Conservation (phyloP, 2,797 vertebrate species). For the Sebastes oblongus region DNA sequence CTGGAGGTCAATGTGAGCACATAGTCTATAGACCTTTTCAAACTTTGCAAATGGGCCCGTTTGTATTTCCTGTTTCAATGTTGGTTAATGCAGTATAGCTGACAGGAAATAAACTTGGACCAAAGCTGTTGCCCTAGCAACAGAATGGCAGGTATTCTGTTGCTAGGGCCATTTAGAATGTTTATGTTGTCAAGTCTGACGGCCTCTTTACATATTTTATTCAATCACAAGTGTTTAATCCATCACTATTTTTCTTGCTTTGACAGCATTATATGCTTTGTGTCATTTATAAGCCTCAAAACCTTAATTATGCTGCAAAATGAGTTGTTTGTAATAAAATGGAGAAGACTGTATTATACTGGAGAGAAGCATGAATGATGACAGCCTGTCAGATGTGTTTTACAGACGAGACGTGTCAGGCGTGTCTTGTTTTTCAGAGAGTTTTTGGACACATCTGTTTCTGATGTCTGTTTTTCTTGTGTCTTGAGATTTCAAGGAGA, state of each 20-base stretch:
- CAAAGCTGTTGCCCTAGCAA: no score
- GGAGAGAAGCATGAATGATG: neutral
- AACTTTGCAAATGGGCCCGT: no score
- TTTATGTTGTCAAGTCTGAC: no score
- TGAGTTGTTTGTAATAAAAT: neutral
- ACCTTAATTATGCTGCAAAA: neutral
- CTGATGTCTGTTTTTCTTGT: neutral
- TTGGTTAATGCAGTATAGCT: no score
- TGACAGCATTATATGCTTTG: slow-evolving; percentile 7
- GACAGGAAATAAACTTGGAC: no score
- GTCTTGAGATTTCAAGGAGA: neutral
- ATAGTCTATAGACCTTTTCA: no score
- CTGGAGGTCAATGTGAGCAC: no score
- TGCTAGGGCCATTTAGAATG: no score
- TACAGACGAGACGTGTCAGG: neutral
- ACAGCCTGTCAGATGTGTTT: neutral
- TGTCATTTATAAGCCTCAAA: slow-evolving; percentile 7
- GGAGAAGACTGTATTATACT: no score
- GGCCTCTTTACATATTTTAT: neutral
- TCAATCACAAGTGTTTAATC: slow-evolving; percentile 10
- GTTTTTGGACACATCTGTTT: neutral
- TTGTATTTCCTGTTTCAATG: no score
- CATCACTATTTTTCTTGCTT: neutral
- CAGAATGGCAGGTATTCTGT: no score
- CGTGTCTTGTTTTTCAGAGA: neutral